Evolutionary conservation across 2,888 invertebrate species (phyloP).

Genomic region (Phragmatobia fuliginosa): DNA sequence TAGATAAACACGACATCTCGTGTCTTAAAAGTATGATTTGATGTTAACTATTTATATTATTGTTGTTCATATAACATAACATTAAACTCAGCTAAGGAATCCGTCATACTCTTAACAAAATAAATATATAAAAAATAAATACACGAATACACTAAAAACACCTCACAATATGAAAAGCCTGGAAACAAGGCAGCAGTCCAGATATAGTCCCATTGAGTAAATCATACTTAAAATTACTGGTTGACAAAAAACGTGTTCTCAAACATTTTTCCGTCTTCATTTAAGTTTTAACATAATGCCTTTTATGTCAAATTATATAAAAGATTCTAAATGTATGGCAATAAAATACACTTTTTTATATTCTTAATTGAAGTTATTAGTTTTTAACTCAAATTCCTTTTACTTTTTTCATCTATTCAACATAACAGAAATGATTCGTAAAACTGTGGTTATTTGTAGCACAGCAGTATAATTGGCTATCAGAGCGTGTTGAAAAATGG

Average conservation of each 20-base stretch:
- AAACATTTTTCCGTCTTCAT: neutral
- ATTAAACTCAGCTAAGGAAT: neutral
- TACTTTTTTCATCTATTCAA: conserved; percentile 3
- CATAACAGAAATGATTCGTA: conserved; percentile 54
- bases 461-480: conserved; percentile 61
- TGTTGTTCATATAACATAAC: neutral
- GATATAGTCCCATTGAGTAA: neutral
- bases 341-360: conserved; percentile 19
- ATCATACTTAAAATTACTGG: neutral
- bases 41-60: neutral
- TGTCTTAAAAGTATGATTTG: neutral
- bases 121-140: no score
- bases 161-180: neutral
- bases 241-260: neutral
- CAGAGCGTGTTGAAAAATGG: conserved; percentile 64
- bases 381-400: conserved; percentile 18
- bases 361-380: conserved; percentile 36
- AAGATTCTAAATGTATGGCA: neutral
- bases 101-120: neutral
- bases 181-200: no score
- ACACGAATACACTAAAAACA: no score
- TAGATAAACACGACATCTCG: neutral
- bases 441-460: conserved; percentile 62
- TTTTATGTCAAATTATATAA: neutral
- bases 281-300: neutral